These are phyloP conservation scores for Fukomys damarensis DNA, from an alignment of 2,113 vertebrate species.

Conservation along the genomic window DNA sequence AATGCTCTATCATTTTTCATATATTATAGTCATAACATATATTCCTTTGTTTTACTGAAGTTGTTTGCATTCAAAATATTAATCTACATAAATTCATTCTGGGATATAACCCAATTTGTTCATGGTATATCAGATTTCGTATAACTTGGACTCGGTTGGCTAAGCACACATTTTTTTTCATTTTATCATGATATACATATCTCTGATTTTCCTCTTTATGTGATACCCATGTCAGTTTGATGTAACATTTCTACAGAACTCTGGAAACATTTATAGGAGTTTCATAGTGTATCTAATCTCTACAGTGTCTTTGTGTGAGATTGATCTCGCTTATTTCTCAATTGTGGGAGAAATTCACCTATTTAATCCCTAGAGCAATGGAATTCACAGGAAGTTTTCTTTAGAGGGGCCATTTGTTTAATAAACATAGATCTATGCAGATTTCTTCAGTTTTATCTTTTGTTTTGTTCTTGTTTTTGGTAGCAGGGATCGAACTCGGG, in stretches of 20 bases:
- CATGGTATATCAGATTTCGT: neutral
- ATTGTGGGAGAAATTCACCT: neutral
- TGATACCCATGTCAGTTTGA: neutral
- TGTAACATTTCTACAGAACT: neutral
- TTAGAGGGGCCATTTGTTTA: neutral
- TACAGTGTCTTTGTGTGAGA: neutral
- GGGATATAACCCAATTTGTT: neutral
- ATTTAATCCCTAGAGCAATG: neutral
- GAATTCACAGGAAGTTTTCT: neutral
- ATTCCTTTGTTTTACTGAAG: conserved; percentile 42
- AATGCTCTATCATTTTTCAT: neutral
- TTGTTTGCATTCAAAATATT: conserved; percentile 24
- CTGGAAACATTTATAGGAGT: conserved; percentile 10
- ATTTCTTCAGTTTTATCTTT: conserved; percentile 6
- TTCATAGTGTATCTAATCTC: neutral
- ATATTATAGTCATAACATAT: neutral
- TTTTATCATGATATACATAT: neutral
- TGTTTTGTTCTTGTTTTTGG: no score
- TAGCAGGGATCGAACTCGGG: no score
- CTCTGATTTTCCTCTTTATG: neutral
- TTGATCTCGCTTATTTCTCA: conserved; percentile 10
- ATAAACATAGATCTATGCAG: neutral
- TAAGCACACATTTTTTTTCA: neutral
- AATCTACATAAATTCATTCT: neutral
- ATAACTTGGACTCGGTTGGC: neutral